Conservation (phyloP, 2,888 invertebrate genomes). For the Pristionchus mayeri region DNA sequence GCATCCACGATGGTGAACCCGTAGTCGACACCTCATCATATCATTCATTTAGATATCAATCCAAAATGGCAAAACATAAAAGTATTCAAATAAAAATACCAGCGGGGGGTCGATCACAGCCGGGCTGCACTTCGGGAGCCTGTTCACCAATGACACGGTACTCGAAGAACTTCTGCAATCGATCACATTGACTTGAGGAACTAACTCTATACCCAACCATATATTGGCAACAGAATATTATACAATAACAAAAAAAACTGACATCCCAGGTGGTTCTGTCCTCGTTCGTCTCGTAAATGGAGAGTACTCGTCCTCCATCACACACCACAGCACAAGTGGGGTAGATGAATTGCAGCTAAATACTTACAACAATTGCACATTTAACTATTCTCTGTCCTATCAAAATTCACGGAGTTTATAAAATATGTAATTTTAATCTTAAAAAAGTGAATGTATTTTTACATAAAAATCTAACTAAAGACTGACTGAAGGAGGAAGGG, state of each 20-base stretch:
- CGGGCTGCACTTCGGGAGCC: constrained; percentile 38
- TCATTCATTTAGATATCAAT: neutral
- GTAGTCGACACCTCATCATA: constrained; percentile 13
- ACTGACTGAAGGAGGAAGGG: constrained; percentile 46
- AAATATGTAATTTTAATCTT: no score
- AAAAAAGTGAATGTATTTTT: no score
- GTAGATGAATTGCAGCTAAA: constrained; percentile 29
- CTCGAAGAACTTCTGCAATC: constrained; percentile 43
- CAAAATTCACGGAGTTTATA: no score
- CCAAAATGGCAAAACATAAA: neutral
- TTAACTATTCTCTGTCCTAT: no score
- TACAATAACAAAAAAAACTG: neutral
- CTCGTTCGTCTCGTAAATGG: constrained; percentile 44
- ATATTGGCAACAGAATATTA: neutral
- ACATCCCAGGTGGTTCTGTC: constrained; percentile 26
- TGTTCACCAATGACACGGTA: constrained; percentile 45
- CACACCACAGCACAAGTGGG: constrained; percentile 39
- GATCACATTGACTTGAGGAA: neutral
- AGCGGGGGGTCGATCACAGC: constrained; percentile 44
- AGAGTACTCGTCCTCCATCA: constrained; percentile 48
- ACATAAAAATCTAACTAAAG: no score
- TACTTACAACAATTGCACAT: no score
- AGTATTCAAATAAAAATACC: neutral
- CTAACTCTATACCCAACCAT: neutral
- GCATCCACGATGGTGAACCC: constrained; percentile 48